These are phyloP conservation scores for Drosophila guanche DNA, from an alignment of 1,140 invertebrate species.

Conservation along the genomic window DNA sequence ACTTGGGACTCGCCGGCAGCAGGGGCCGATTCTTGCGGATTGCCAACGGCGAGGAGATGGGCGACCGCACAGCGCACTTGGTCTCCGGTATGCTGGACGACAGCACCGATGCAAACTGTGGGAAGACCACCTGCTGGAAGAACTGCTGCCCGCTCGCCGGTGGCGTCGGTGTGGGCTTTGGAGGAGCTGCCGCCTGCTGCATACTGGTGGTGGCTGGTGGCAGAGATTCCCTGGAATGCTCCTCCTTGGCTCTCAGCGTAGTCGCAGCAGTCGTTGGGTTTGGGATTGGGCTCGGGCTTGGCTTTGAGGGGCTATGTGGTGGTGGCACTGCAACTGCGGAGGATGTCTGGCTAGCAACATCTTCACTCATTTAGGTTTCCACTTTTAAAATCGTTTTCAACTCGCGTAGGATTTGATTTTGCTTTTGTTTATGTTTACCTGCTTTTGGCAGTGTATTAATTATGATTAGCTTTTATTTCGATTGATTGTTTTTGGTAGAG, in stretches of 20 bases:
- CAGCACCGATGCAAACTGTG: conserved; percentile 75
- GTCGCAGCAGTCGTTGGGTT: conserved; percentile 18
- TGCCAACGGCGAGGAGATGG: conserved; percentile 70
- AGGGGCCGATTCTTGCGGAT: conserved; percentile 67
- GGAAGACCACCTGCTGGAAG: conserved; percentile 73
- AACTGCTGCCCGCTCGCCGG: conserved; percentile 63
- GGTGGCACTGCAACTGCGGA: conserved; percentile 31
- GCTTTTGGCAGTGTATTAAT: no score
- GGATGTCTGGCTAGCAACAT: conserved; percentile 52
- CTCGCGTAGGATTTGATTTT: no score
- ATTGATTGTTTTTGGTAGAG: no score
- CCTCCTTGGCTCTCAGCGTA: conserved; percentile 33
- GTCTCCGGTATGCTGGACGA: conserved; percentile 69
- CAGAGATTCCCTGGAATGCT: conserved; percentile 12
- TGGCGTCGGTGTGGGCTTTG: conserved; percentile 47
- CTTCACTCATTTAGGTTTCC: conserved; percentile 70
- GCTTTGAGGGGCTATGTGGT: conserved; percentile 3
- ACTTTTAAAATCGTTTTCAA: no score
- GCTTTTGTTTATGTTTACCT: no score
- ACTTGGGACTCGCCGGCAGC: conserved; percentile 72
- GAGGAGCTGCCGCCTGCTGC: conserved; percentile 10
- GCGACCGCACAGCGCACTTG: conserved; percentile 65
- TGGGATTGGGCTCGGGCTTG: conserved; percentile 4
- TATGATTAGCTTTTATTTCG: no score
- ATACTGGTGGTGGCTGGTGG: conserved; percentile 24